phyloP scores from a whole-genome alignment of 2,797 vertebrate genomes.

The Sternotherus odoratus region DNA sequence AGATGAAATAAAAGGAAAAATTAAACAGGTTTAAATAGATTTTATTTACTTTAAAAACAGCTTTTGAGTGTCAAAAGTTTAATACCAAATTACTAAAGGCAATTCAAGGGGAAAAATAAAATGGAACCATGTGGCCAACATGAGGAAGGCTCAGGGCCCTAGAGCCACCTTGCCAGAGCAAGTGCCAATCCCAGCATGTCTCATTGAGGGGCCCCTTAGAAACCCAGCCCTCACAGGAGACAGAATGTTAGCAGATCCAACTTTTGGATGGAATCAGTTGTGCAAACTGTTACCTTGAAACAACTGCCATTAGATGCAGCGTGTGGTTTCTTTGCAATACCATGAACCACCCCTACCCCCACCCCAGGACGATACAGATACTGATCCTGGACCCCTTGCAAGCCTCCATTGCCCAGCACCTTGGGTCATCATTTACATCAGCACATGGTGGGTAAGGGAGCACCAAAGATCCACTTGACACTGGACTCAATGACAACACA shows the following conservation, averaged over 20 bases:
- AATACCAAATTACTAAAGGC: neutral
- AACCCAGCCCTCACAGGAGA: neutral
- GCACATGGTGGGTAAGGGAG: neutral
- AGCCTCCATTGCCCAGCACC: neutral
- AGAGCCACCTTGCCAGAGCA: neutral
- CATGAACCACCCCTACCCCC: neutral
- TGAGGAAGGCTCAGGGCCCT: rapidly evolving
- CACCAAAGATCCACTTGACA: neutral
- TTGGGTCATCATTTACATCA: neutral
- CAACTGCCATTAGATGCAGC: neutral
- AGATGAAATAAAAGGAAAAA: neutral
- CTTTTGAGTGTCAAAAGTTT: neutral
- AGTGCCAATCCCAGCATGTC: neutral
- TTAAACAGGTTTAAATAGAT: neutral
- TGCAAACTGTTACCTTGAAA: neutral
- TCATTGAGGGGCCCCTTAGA: neutral
- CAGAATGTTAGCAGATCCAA: neutral
- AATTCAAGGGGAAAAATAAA: neutral
- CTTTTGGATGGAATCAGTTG: neutral
- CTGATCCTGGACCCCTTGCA: neutral
- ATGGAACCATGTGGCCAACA: rapidly evolving
- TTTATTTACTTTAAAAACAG: slow-evolving; percentile 19
- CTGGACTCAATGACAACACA: neutral
- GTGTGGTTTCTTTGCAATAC: neutral
- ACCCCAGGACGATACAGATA: neutral